Evolutionary conservation across 2,113 vertebrate genomes (phyloP), one percentile per base, ranked within the genome.

Genomic region (Desmodus rotundus): DNA sequence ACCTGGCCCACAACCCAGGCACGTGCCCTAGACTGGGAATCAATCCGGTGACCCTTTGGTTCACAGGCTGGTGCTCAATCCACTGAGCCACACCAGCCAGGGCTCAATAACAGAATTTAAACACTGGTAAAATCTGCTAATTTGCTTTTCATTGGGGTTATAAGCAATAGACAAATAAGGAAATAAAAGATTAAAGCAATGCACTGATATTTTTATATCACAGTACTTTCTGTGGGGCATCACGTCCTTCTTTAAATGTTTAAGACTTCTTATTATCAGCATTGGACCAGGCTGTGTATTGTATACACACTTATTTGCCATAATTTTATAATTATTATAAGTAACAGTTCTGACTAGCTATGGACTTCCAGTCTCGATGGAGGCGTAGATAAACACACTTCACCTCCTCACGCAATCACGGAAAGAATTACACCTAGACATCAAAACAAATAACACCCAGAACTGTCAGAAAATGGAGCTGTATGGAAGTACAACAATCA

Each of bases 21-120:
- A 8, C 22, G 54, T 56, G 54, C 54, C 54, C 54, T 56, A 52
- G 54, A 22, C 20, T 22, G 54, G 54, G 7, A 56, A 56, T 56
- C 20, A 22, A 56, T 22, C 54, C 2, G 54, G 2, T 16, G 5
- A 56, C 54, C 20, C 54, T 56, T 56, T 56, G 54, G 54, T 56
- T 56, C 54, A 56, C 20, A 22, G 54, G 20, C 54, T 7, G 2
- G 20, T 7, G 5, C 54, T 56, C 54, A 56, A 22, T 56, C 54
- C 54, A 54, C 52, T 54, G 52, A 54, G 19, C 52, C 52, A 56
- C 54, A 56, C 54, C 54, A 22, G 54, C 54, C 54, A 56, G 54
- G 54, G 16, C 73, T 76, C 43, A 94, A 82, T 96, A 91, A 87
- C 45, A 90, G n/a, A 91, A 86, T 91, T 90, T 87, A 95, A 94